Evolutionary conservation across 2,113 vertebrate genomes (phyloP).

Genomic region (Eulemur rufifrons): DNA sequence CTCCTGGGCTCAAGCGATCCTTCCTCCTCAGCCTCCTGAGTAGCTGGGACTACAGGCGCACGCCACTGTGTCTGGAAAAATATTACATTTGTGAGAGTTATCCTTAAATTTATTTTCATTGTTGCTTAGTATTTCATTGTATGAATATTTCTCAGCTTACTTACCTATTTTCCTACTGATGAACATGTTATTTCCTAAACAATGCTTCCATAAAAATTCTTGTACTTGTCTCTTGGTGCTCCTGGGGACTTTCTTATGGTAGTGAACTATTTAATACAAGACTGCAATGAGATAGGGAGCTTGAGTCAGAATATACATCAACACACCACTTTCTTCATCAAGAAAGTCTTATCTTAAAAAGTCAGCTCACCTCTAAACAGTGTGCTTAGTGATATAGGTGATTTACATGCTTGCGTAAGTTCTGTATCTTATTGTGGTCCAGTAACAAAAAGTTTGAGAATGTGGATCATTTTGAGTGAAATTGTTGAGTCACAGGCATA

Average conservation of each 20-base stretch:
- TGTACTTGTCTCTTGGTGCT: neutral
- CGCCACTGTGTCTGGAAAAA: neutral
- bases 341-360: neutral
- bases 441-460: neutral
- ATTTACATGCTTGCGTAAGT: neutral
- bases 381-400: neutral
- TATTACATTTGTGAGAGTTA: neutral
- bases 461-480: neutral
- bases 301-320: neutral
- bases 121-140: neutral
- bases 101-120: neutral
- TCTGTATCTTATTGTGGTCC: neutral
- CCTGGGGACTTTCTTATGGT: neutral
- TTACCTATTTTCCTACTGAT: neutral
- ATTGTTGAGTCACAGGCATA: neutral
- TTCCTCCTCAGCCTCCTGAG: no score
- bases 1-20: no score
- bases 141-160: neutral
- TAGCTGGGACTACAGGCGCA: no score
- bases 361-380: neutral
- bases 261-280: neutral
- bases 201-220: neutral
- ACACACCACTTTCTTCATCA: neutral
- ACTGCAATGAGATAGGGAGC: neutral
- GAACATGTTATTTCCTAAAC: neutral